Evolutionary conservation across 2,888 invertebrate genomes (phyloP).

Genomic region (Phrixothrix hirtus): DNA sequence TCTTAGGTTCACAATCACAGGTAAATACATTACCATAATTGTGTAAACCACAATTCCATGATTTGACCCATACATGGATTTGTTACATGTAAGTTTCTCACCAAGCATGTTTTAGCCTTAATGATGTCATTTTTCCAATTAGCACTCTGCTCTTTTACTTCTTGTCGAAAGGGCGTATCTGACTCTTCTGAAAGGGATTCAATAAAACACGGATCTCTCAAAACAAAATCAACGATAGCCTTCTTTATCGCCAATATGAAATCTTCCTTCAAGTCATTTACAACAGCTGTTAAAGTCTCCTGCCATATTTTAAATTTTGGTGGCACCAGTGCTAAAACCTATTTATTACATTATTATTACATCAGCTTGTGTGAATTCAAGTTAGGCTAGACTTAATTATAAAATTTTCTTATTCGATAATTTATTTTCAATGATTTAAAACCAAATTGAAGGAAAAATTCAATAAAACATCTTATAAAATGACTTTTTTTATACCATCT

Average conservation of each 20-base stretch:
- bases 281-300: conserved; percentile 62
- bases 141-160: conserved; percentile 66
- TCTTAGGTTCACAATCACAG: neutral
- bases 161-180: conserved; percentile 60
- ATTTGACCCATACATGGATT: conserved; percentile 83
- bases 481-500: too few species aligned
- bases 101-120: conserved; percentile 56
- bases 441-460: too few species aligned
- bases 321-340: conserved; percentile 70
- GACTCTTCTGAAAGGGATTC: conserved; percentile 59
- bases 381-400: too few species aligned
- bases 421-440: too few species aligned
- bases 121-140: conserved; percentile 65
- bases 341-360: too few species aligned
- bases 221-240: conserved; percentile 88
- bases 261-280: conserved; percentile 81
- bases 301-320: conserved; percentile 66
- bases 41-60: conserved; percentile 78
- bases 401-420: too few species aligned
- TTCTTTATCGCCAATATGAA: conserved; percentile 89
- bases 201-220: conserved; percentile 72
- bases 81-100: conserved; percentile 70
- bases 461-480: too few species aligned
- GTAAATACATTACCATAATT: conserved; percentile 65
- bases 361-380: too few species aligned